phyloP scores from a whole-genome alignment of 2,797 vertebrate species.

The Dermochelys coriacea region DNA sequence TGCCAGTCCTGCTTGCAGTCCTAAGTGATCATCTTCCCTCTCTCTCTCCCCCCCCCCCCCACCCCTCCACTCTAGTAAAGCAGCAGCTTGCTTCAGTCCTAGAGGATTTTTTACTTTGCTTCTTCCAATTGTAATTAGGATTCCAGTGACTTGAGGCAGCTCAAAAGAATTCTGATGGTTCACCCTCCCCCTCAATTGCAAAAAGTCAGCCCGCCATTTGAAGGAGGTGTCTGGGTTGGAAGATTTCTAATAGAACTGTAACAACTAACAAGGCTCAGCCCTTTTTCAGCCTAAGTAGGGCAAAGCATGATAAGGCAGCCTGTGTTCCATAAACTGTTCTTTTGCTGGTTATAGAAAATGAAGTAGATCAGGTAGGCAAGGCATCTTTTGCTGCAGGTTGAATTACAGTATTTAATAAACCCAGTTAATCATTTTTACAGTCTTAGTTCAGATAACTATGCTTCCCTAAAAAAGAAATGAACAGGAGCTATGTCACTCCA shows the following conservation, averaged over 20 bases:
- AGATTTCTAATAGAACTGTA: slow-evolving; percentile 30
- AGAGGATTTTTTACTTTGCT: background rate
- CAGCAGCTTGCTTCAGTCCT: background rate
- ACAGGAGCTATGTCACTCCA: background rate
- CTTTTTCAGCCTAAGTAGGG: slow-evolving; percentile 27
- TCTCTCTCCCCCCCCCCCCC: background rate
- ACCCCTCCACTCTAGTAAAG: background rate
- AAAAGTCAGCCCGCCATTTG: slow-evolving; percentile 22
- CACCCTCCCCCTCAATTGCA: background rate
- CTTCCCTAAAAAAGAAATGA: slow-evolving; percentile 44
- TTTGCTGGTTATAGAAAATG: slow-evolving; percentile 9
- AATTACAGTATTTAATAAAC: slow-evolving; percentile 47
- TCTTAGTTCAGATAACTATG: slow-evolving; percentile 18
- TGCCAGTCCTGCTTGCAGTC: background rate
- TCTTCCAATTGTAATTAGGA: slow-evolving; percentile 21
- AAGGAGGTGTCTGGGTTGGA: slow-evolving; percentile 50
- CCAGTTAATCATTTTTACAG: slow-evolving; percentile 28
- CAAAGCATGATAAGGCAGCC: slow-evolving; percentile 19
- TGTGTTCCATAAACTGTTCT: slow-evolving; percentile 43
- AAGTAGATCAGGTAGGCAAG: background rate
- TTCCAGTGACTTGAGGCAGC: slow-evolving; percentile 24
- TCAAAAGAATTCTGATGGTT: slow-evolving; percentile 35
- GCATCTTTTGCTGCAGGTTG: slow-evolving; percentile 6
- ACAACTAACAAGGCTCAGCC: slow-evolving; percentile 43
- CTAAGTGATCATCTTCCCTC: background rate